Evolutionary conservation across 2,113 vertebrate species (phyloP), one percentile per base, ranked within the genome.

Genomic region (Strix uralensis): DNA sequence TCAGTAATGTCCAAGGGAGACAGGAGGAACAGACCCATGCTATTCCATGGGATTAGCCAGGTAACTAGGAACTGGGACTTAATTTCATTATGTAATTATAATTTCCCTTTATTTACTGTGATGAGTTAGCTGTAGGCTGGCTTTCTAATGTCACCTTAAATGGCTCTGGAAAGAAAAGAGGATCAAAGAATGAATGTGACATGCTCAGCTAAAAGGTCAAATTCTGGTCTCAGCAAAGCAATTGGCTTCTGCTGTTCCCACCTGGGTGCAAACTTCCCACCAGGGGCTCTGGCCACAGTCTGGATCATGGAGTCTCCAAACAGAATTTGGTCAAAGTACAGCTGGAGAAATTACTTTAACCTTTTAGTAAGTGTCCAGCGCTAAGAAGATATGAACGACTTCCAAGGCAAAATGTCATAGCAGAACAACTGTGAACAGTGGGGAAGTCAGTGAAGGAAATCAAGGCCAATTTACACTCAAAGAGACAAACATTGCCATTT

Each of bases 271-370:
- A 72, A 65, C 2, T 9, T 57, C 70, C 75, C 62, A 78, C 11
- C 26, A 86, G 52, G 49, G 40, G 7, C 44, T 73, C 38, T 69
- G 80, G 58, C 83, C 54, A 72, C 57, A 65, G 13, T 1, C 83
- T 79, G 82, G 11, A 49, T 66, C 78, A 8, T 15, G 29, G 59
- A 71, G 82, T 7, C 30, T 46, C 72, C 70, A 81, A 36, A 63
- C 5, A 80, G 62, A 72, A 27, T n/a, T 57, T 79, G 62, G 42
- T 26, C 34, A 29, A 59, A 88, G 40, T 13, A 49, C 61, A 92
- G 77, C 73, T 87, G 86, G 46, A 77, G 46, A 95, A 94, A 96
- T 89, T 15, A 46, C 57, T 92, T 91, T 92, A 92, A 92, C 88
- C 86, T 94, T 96, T 94, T 7, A 81, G 13, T 19, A 84, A 95